phyloP scores from a whole-genome alignment of 2,888 invertebrate genomes.

The Clitarchus hookeri region DNA sequence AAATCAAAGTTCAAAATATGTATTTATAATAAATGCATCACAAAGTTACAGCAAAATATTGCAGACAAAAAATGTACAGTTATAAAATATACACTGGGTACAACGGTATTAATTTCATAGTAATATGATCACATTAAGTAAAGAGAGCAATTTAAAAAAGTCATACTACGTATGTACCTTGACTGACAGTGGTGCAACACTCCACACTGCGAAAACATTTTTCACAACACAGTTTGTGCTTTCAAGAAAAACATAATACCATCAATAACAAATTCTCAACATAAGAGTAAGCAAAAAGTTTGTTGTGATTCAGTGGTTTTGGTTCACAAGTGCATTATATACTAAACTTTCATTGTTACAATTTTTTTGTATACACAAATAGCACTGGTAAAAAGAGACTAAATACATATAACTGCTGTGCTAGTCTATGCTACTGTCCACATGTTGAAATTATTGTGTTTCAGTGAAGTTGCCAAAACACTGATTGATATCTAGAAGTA shows the following conservation, averaged over 20 bases:
- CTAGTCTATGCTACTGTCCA: too few species aligned
- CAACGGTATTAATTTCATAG: not conserved
- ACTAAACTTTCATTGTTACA: too few species aligned
- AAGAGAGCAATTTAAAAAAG: not conserved
- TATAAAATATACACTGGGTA: not conserved
- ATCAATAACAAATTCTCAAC: too few species aligned
- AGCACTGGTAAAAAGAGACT: too few species aligned
- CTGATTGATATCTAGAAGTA: too few species aligned
- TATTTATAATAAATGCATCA: conserved; percentile 1
- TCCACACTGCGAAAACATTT: not conserved
- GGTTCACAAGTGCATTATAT: too few species aligned
- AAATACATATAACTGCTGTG: too few species aligned
- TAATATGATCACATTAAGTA: not conserved
- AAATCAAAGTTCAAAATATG: not conserved
- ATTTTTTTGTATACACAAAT: too few species aligned
- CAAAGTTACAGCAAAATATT: conserved; percentile 1
- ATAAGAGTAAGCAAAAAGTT: too few species aligned
- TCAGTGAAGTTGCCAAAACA: too few species aligned
- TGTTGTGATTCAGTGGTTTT: too few species aligned
- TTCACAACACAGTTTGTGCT: not conserved
- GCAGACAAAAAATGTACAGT: not conserved
- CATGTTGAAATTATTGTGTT: too few species aligned
- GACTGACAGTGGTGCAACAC: conserved; percentile 8
- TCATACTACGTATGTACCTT: not conserved
- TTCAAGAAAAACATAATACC: not conserved